These are phyloP conservation scores for Aphrocallistes beatrix DNA, from an alignment of 37 sponge, comb jelly and placozoan genomes.

Conservation along the genomic window DNA sequence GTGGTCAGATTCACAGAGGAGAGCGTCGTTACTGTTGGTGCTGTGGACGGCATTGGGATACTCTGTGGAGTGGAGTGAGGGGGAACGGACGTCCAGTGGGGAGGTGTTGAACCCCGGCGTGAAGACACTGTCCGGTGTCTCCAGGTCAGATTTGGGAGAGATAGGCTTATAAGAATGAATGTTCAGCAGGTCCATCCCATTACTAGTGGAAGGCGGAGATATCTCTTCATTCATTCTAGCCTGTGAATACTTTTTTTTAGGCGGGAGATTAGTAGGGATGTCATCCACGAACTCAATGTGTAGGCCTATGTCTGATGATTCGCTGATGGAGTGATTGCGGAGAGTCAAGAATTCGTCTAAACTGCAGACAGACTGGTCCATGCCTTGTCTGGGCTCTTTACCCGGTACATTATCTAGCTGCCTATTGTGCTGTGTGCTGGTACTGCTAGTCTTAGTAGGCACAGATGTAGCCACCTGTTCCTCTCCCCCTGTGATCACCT, in stretches of 20 bases:
- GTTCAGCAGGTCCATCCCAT: too few relatives aligned
- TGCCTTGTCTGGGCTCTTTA: background rate
- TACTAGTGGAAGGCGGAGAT: background rate
- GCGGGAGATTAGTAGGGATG: background rate
- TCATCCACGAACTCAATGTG: background rate
- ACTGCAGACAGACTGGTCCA: too few relatives aligned
- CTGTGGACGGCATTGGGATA: too few relatives aligned
- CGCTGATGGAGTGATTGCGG: background rate
- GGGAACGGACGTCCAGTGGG: too few relatives aligned
- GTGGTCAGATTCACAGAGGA: too few relatives aligned
- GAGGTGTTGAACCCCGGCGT: background rate
- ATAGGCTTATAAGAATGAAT: background rate
- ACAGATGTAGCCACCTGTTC: background rate
- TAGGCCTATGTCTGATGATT: background rate
- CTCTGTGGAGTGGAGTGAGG: too few relatives aligned
- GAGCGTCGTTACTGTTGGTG: too few relatives aligned
- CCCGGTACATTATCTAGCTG: background rate
- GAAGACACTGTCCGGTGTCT: slow-evolving; percentile 15
- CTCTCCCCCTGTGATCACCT: too few relatives aligned
- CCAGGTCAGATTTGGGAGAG: background rate
- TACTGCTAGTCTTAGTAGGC: background rate
- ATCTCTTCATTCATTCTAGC: background rate
- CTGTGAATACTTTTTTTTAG: background rate
- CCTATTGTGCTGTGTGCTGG: background rate
- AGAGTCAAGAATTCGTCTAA: background rate